phyloP scores from a whole-genome alignment of 2,113 vertebrate genomes.

The Sphaerodactylus townsendi region DNA sequence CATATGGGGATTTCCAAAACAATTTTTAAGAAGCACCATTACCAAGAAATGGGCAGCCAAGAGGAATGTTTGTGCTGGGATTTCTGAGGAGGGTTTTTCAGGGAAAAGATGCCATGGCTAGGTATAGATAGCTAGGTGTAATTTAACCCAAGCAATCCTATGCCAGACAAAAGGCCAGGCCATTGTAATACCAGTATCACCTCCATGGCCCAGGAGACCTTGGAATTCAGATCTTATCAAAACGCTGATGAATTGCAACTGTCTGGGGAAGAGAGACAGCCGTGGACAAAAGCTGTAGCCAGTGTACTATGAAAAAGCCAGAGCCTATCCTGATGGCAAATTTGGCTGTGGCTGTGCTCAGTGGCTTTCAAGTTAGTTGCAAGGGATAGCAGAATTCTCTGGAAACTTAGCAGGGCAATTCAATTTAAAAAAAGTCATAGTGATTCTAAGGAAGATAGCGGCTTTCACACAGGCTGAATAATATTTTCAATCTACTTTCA shows the following conservation, averaged over 20 bases:
- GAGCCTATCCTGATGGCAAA: no score
- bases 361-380: no score
- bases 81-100: neutral
- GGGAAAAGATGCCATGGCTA: neutral
- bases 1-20: neutral
- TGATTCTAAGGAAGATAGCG: no score
- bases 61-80: neutral
- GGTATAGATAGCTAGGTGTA: neutral
- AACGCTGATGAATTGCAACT: neutral
- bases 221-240: slow-evolving; percentile 12
- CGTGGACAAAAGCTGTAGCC: neutral
- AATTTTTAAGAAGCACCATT: neutral
- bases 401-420: no score
- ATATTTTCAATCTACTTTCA: no score
- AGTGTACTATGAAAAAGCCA: neutral
- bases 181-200: neutral
- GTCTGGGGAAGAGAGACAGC: neutral
- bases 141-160: neutral
- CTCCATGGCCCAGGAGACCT: neutral
- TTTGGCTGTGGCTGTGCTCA: no score
- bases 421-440: no score
- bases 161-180: neutral
- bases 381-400: no score
- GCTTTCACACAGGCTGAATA: no score
- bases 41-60: neutral